Conservation (phyloP, 1,140 invertebrate species). For the Psix sp. region DNA sequence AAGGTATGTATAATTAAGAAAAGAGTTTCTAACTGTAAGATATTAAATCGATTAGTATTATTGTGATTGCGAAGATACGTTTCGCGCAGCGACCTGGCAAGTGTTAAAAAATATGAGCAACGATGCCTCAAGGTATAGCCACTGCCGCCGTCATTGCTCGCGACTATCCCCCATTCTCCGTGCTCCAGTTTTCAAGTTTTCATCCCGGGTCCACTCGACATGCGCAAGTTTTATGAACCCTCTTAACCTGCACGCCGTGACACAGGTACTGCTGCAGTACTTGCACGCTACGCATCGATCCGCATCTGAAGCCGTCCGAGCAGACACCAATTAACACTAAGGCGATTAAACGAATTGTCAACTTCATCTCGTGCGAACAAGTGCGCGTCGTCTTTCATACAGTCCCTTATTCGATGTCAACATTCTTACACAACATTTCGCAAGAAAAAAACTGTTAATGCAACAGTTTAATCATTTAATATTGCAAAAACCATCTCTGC, state of each 20-base stretch:
- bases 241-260: conserved; percentile 44
- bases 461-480: too few relatives aligned
- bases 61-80: conserved; percentile 27
- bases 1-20: too few relatives aligned
- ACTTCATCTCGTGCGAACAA: conserved; percentile 11
- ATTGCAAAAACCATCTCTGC: too few relatives aligned
- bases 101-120: conserved; percentile 33
- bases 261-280: conserved; percentile 44
- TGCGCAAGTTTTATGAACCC: conserved; percentile 62
- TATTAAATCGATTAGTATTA: conserved; percentile 12
- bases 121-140: conserved; percentile 21
- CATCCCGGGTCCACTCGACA: conserved; percentile 62
- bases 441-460: too few relatives aligned
- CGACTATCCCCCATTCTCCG: conserved; percentile 47
- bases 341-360: conserved; percentile 28
- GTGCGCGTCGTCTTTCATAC: too few relatives aligned
- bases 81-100: not conserved
- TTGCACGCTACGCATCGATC: conserved; percentile 42
- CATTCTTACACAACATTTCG: too few relatives aligned
- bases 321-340: conserved; percentile 33
- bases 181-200: conserved; percentile 65
- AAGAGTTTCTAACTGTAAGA: too few relatives aligned
- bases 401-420: too few relatives aligned
- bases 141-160: conserved; percentile 29
- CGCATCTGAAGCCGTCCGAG: conserved; percentile 22